Conservation (phyloP, 1,140 invertebrate genomes). For the Zaprionus lachaisei region DNA sequence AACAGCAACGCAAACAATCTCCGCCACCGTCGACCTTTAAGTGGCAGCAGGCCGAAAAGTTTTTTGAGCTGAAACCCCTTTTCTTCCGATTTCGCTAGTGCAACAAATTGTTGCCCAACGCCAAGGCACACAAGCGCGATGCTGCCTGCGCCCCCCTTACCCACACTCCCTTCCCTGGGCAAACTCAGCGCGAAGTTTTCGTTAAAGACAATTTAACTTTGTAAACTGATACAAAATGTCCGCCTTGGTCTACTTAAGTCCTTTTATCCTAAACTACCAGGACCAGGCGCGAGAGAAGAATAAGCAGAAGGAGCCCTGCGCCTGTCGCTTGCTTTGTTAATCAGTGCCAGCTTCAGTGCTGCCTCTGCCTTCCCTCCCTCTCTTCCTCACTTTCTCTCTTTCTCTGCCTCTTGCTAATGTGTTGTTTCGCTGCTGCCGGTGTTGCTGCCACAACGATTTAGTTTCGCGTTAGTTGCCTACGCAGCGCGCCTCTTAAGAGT, state of each 20-base stretch:
- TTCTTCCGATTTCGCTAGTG: constrained; percentile 41
- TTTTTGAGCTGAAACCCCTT: constrained; percentile 54
- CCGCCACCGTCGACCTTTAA: constrained; percentile 52
- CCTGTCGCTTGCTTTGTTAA: constrained; percentile 52
- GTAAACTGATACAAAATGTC: constrained; percentile 82
- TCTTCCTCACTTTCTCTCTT: too few species aligned
- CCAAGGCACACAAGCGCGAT: background rate
- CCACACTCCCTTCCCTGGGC: constrained; percentile 11
- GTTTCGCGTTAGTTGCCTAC: constrained; percentile 35
- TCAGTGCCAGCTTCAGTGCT: constrained; percentile 49
- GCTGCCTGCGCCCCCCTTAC: background rate
- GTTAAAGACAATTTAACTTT: constrained; percentile 83
- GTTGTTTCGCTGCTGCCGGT: constrained; percentile 30
- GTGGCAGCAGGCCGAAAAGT: constrained; percentile 58
- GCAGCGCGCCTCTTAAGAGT: constrained; percentile 29
- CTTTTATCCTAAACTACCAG: constrained; percentile 59
- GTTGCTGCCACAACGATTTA: constrained; percentile 40
- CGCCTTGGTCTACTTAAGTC: constrained; percentile 74
- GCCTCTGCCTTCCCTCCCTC: background rate
- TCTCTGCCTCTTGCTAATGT: constrained; percentile 52
- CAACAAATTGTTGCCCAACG: constrained; percentile 51
- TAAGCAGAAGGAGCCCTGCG: background rate
- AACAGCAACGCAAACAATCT: background rate
- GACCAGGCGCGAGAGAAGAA: constrained; percentile 1
- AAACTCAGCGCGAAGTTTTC: constrained; percentile 66